These are phyloP conservation scores for Paguma larvata DNA, from an alignment of 2,797 vertebrate genomes.

Conservation along the genomic window DNA sequence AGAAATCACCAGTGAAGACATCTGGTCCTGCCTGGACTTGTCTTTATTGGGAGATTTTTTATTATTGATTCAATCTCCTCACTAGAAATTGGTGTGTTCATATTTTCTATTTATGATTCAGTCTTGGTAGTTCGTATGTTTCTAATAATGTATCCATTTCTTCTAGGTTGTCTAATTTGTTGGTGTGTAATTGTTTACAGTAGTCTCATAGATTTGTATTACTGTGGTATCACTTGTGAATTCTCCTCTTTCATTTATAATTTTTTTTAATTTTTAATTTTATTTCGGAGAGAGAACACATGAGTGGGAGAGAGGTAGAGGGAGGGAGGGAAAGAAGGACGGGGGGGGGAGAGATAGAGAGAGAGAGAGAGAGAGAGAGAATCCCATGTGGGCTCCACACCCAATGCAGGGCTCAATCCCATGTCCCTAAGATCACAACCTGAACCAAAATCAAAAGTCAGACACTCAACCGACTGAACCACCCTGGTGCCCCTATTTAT, in stretches of 20 bases:
- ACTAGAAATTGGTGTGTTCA: background rate
- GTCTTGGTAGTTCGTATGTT: background rate
- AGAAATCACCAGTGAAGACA: background rate
- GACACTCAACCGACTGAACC: too few species aligned
- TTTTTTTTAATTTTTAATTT: background rate
- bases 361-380: too few species aligned
- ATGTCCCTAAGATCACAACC: too few species aligned
- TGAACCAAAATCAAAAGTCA: too few species aligned
- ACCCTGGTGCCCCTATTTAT: too few species aligned
- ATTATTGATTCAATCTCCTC: background rate
- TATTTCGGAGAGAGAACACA: too few species aligned
- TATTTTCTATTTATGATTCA: slow-evolving; percentile 5
- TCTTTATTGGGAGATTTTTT: background rate
- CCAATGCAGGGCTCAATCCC: too few species aligned
- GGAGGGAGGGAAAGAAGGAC: too few species aligned
- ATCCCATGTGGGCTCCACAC: too few species aligned
- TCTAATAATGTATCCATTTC: background rate
- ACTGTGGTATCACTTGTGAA: background rate
- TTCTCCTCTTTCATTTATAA: background rate
- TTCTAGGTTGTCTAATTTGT: background rate
- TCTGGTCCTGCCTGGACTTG: background rate
- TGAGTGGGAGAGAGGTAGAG: too few species aligned
- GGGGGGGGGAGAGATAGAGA: too few species aligned
- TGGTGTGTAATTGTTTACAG: background rate
- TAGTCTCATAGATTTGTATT: background rate